phyloP scores from a whole-genome alignment of 2,113 vertebrate species.

The Calyptomena viridis region DNA sequence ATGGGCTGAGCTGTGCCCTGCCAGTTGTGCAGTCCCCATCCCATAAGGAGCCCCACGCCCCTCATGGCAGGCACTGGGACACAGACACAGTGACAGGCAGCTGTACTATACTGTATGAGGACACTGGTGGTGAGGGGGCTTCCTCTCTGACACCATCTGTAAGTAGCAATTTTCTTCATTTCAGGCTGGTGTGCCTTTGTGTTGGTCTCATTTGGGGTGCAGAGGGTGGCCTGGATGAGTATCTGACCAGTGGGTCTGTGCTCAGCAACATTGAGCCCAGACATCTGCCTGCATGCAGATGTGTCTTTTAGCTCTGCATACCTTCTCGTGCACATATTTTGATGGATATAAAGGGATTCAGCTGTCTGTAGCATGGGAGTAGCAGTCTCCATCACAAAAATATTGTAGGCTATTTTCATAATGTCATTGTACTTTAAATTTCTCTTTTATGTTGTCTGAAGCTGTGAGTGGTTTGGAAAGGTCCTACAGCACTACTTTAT shows the following conservation, averaged over 20 bases:
- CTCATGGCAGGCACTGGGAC: accelerated
- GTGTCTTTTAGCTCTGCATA: background rate
- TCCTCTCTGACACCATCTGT: background rate
- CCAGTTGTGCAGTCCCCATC: accelerated
- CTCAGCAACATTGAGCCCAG: background rate
- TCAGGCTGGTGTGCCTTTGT: background rate
- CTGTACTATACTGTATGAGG: accelerated
- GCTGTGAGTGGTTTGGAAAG: background rate
- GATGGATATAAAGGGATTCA: background rate
- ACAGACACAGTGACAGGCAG: background rate
- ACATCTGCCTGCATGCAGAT: accelerated
- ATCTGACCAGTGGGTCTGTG: background rate
- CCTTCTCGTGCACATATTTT: background rate
- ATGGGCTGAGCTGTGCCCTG: background rate
- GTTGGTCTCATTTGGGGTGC: background rate
- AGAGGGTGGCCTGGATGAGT: background rate
- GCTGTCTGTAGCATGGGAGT: background rate
- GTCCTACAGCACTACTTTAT: background rate
- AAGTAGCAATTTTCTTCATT: background rate
- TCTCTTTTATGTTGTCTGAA: background rate
- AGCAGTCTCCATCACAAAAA: background rate
- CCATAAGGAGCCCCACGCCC: accelerated
- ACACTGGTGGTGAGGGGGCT: background rate
- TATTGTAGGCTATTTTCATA: background rate
- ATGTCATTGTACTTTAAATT: background rate